Base-by-base conservation (phyloP, 2,797 vertebrate genomes). In the Pipistrellus pygmaeus region DNA sequence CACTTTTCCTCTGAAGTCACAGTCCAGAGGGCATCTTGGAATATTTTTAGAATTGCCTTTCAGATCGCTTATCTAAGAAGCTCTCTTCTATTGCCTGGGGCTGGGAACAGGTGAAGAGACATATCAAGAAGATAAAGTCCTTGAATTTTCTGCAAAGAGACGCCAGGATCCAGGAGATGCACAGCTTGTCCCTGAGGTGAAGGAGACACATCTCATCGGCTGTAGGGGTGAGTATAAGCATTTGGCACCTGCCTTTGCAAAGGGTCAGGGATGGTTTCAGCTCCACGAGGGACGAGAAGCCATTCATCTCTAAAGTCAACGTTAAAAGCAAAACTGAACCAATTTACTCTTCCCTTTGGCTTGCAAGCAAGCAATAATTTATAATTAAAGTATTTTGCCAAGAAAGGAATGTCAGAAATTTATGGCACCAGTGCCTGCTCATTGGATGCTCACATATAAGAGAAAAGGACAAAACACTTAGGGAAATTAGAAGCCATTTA, bases 401-500 rank as follows among this genome's bases (percentile, higher is more conserved):
- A 55, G 38, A 55, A 87, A 8, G 41, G 32, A 87, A 66, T 51
- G 48, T 89, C 71, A 71, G 51, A 90, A 96, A 95, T 87, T 81
- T 89, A 89, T 82, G 91, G 71, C 41, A 53, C 4, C 2, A 27
- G 25, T 85, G 44, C 51, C 84, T 89, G 38, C n/a, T 96, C 81
- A 25, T 77, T 94, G 95, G 86, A 78, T 92, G 80, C 62, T 69
- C 0, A 1, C 32, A 71, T 73, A 62, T 41, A 92, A 90, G 81
- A 82, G 68, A 60, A 91, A 95, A 96, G 90, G 90, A 94, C 95
- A 95, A 72, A 92, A 88, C 96, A 95, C 93, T 96, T 94, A 95
- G 35, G 93, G 76, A 97, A 97, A 97, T 97, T 93, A 94, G 88
- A 96, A 97, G 76, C 55, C 95, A 96, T 92, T 96, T 96, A 94